Conservation (phyloP, 2,113 vertebrate genomes). For the Pollachius pollachius region DNA sequence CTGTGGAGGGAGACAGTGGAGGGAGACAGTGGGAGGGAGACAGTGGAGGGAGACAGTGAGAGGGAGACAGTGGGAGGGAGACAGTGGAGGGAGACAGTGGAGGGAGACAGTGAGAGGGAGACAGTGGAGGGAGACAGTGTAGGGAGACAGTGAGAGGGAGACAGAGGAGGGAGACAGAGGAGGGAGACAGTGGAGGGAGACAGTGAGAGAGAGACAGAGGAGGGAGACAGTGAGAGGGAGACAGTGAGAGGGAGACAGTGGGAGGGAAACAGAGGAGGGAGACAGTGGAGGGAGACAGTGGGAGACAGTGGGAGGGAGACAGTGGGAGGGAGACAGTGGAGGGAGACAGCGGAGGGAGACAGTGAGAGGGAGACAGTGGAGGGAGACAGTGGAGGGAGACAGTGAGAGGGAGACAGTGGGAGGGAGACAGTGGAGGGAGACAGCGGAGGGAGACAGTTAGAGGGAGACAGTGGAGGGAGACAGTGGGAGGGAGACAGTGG, state of each 20-base stretch:
- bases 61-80: not conserved
- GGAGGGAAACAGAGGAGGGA: not conserved
- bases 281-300: conserved; percentile 6
- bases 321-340: too few species aligned
- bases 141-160: too few species aligned
- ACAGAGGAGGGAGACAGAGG: too few species aligned
- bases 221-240: conserved; percentile 3
- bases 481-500: conserved; percentile 7
- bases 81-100: not conserved
- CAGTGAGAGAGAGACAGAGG: not conserved
- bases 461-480: too few species aligned
- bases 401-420: too few species aligned
- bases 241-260: not conserved
- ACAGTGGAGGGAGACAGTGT: not conserved
- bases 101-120: conserved; percentile 6
- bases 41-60: not conserved
- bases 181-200: too few species aligned
- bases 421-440: not conserved
- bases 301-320: conserved; percentile 17
- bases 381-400: too few species aligned
- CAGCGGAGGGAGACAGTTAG: not conserved
- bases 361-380: too few species aligned
- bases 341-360: too few species aligned
- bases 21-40: not conserved
- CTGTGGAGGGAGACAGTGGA: too few species aligned